These are phyloP conservation scores for Glyphotaelius pellucidus DNA, from an alignment of 2,888 invertebrate genomes.

Conservation along the genomic window DNA sequence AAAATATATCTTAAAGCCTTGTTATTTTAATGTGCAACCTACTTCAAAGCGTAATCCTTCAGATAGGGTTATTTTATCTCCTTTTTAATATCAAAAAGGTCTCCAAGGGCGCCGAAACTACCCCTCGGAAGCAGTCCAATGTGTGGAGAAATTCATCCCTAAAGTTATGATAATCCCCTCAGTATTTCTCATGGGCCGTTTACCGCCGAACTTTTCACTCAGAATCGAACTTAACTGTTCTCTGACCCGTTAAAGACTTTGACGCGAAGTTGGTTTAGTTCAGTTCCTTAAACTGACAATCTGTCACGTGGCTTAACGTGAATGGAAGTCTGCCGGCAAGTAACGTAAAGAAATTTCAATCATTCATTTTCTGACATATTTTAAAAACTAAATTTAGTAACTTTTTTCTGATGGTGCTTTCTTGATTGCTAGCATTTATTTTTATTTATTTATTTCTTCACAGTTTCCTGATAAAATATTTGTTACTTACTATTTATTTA, in stretches of 20 bases:
- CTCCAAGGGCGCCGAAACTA: neutral
- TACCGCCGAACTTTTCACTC: slow-evolving; percentile 53
- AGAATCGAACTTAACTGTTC: slow-evolving; percentile 51
- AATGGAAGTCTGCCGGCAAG: neutral
- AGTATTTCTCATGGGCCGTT: slow-evolving; percentile 56
- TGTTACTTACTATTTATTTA: too few species aligned
- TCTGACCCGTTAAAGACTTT: slow-evolving; percentile 30
- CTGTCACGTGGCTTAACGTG: neutral
- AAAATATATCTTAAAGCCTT: neutral
- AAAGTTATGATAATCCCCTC: slow-evolving; percentile 45
- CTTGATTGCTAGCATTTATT: too few species aligned
- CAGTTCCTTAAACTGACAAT: neutral
- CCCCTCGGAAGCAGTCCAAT: neutral
- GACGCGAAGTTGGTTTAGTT: slow-evolving; percentile 36
- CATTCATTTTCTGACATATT: neutral
- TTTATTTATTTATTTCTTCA: too few species aligned
- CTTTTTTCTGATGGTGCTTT: neutral
- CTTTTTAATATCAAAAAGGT: neutral
- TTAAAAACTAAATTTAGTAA: neutral
- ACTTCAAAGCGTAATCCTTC: neutral
- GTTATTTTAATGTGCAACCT: neutral
- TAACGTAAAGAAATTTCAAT: neutral
- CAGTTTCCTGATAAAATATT: too few species aligned
- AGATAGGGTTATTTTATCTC: neutral
- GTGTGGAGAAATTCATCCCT: neutral